Evolutionary conservation across 2,888 invertebrate species (phyloP).

Genomic region (Steromphala cineraria): DNA sequence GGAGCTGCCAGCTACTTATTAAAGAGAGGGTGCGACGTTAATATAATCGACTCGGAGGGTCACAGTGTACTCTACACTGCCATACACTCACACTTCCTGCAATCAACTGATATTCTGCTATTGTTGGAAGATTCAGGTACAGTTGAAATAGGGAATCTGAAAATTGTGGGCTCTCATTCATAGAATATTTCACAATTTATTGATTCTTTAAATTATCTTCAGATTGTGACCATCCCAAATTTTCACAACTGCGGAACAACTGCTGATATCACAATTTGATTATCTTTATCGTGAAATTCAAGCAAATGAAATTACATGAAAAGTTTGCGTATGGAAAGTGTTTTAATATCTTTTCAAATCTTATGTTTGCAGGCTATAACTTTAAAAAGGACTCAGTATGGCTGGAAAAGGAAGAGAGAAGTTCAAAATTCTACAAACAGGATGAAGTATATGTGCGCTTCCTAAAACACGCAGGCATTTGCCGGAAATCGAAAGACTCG

Average conservation of each 20-base stretch:
- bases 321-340: no score
- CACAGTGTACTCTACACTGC: constrained; percentile 43
- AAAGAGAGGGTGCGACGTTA: constrained; percentile 45
- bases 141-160: no score
- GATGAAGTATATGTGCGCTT: background rate
- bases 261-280: no score
- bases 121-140: background rate
- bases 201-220: no score
- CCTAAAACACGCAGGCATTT: background rate
- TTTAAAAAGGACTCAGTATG: background rate
- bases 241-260: no score
- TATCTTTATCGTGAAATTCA: no score
- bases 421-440: background rate
- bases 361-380: background rate
- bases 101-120: background rate
- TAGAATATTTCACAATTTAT: no score
- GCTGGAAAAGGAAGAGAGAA: background rate
- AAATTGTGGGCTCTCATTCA: no score
- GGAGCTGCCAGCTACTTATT: constrained; percentile 38
- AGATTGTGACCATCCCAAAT: no score
- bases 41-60: constrained; percentile 36
- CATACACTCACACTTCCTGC: constrained; percentile 20
- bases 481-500: background rate
- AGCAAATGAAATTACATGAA: no score
- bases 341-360: no score